Percentiles rank a stretch among this genome's conserved stretches.
phyloP scores from a whole-genome alignment of 1,140 invertebrate species.

The Diuraphis noxia region DNA sequence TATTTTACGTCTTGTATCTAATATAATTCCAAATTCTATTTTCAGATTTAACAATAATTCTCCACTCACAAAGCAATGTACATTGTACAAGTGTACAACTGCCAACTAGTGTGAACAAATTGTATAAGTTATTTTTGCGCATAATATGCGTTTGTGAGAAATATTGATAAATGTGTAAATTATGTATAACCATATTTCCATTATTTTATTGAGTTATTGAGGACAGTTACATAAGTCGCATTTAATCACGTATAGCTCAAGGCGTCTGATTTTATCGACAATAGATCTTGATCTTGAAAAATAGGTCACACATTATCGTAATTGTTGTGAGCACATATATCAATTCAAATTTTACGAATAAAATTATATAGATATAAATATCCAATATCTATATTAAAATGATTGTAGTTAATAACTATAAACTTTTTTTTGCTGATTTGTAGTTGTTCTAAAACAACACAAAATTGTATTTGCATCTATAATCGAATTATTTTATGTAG shows the following conservation, averaged over 20 bases:
- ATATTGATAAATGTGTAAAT: neutral
- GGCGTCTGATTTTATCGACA: conserved; percentile 3
- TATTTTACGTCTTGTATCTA: neutral
- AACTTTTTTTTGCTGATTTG: neutral
- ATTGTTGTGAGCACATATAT: too few species aligned
- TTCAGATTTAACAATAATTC: neutral
- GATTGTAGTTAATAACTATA: neutral
- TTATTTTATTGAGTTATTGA: neutral
- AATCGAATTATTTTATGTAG: neutral
- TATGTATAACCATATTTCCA: neutral
- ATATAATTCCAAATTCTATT: neutral
- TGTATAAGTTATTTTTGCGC: neutral
- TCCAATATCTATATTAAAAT: neutral
- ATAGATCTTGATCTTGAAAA: conserved; percentile 52
- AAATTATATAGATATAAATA: neutral
- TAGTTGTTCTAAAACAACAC: neutral
- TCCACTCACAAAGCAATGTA: neutral
- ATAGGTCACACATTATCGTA: neutral
- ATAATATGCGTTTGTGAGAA: neutral
- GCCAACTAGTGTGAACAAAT: neutral
- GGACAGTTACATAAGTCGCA: conserved; percentile 28
- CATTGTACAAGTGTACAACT: neutral
- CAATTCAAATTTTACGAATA: neutral
- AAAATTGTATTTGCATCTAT: neutral
- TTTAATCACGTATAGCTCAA: conserved; percentile 31